phyloP scores from a whole-genome alignment of 2,113 vertebrate genomes.

The Oxyura jamaicensis region DNA sequence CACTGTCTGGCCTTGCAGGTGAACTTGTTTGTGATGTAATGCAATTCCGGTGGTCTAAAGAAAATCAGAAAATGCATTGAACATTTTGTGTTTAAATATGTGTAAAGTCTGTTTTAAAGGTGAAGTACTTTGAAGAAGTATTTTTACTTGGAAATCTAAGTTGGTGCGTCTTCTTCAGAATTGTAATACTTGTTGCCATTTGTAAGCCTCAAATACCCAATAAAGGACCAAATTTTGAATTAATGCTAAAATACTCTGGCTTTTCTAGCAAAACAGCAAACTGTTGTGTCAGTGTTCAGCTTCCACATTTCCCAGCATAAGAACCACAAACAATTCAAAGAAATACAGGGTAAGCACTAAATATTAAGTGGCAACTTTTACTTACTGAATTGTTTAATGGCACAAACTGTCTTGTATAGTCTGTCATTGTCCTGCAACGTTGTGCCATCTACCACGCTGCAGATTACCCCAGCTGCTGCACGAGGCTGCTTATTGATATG shows the following conservation, averaged over 20 bases:
- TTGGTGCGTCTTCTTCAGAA: background rate
- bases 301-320: background rate
- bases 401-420: background rate
- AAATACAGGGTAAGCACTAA: background rate
- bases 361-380: background rate
- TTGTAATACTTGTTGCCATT: background rate
- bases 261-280: background rate
- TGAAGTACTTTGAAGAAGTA: background rate
- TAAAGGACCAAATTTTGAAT: slow-evolving; percentile 61
- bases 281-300: background rate
- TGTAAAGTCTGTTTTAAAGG: background rate
- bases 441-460: background rate
- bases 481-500: background rate
- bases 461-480: background rate
- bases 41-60: background rate
- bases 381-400: background rate
- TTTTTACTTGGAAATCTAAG: background rate
- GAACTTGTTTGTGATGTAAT: background rate
- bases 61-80: background rate
- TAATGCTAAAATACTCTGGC: background rate
- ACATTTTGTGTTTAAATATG: too few relatives aligned
- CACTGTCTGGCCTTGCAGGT: background rate
- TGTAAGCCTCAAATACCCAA: slow-evolving; percentile 29
- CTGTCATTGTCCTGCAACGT: background rate
- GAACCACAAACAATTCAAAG: background rate